Evolutionary conservation across 2,888 invertebrate genomes (phyloP).

Genomic region (Diplolepis rosae): DNA sequence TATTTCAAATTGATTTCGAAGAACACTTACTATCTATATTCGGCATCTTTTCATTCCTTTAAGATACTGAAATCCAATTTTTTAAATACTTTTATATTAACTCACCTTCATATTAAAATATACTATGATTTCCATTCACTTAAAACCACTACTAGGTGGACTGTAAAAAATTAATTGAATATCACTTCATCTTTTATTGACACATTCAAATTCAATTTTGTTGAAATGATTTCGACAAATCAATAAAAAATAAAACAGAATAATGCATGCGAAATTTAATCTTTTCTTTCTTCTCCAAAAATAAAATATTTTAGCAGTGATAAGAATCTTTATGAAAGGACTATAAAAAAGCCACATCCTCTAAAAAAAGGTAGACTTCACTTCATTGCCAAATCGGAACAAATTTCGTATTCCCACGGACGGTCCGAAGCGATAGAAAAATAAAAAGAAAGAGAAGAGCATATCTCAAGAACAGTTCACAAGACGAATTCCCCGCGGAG

Average conservation of each 20-base stretch:
- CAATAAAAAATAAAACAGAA: not conserved
- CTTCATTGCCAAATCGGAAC: constrained; percentile 28
- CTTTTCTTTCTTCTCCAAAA: too few species aligned
- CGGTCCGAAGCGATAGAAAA: constrained; percentile 29
- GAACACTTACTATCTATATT: constrained; percentile 32
- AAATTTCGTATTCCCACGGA: constrained; percentile 31
- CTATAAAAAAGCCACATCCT: constrained; percentile 9
- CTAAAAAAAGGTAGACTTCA: constrained; percentile 17
- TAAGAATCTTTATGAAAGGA: constrained; percentile 27
- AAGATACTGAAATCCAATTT: constrained; percentile 15
- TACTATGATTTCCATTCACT: not conserved
- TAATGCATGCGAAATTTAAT: too few species aligned
- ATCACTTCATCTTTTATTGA: not conserved
- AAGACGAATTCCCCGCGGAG: constrained; percentile 47
- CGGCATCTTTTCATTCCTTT: constrained; percentile 12
- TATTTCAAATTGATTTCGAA: constrained; percentile 42
- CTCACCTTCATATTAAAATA: not conserved
- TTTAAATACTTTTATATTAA: constrained; percentile 6
- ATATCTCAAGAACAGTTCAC: constrained; percentile 39
- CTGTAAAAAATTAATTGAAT: not conserved
- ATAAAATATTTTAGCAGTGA: constrained; percentile 10
- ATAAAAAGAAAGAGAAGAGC: constrained; percentile 40
- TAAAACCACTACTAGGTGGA: not conserved
- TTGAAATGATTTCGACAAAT: too few species aligned
- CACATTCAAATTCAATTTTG: not conserved